Base-by-base conservation (phyloP, 2,797 vertebrate species). In the Synaphobranchus kaupii region DNA sequence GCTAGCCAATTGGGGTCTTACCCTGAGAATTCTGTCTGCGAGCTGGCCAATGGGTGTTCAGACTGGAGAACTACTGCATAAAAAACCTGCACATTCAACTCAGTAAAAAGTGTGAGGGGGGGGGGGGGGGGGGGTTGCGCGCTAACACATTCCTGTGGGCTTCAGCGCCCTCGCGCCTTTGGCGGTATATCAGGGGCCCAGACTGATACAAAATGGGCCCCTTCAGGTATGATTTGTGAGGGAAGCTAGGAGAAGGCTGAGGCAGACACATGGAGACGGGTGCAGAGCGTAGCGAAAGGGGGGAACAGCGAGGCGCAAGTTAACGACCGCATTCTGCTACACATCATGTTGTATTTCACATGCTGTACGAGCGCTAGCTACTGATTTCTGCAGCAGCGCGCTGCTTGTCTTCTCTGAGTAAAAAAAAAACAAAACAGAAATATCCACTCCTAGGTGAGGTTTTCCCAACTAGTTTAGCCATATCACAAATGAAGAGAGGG, bases 381-480 rank as follows among this genome's bases (percentile, higher is more conserved):
- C 47, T 12, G 39, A n/a, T 20, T 81, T 9, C 39, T 47, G 73
- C 7, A 39, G 1, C 31, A 13, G 44, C 0, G 54, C 34, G 25
- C 47, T 17, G 17, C 58, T 28, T 13, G 31, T 47, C 66, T 68
- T 60, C 83, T 44, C 44, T 25, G 7, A 52, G 44, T 15, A n/a
- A 28, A 28, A n/a, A 52, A 58, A 52, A 47, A 22, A 47, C 47
- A n/a, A 39, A n/a, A 31, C 28, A 22, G n/a, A 68, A 54, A 71
- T 52, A 50, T 25, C 58, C 47, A 87, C 39, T 71, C 47, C 0
- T 50, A 39, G 85, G 28, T 66, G 50, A 5, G 66, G 83, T 88
- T 81, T 81, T 86, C 71, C 17, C 54, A 87, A 71, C 58, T 66
- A n/a, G 13, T 54, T 9, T 34, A 48, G 86, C 34, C 84, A 85